Evolutionary conservation across 2,888 invertebrate genomes (phyloP), one percentile per base, ranked within the genome.

Genomic region (Dysmachus trigonus): DNA sequence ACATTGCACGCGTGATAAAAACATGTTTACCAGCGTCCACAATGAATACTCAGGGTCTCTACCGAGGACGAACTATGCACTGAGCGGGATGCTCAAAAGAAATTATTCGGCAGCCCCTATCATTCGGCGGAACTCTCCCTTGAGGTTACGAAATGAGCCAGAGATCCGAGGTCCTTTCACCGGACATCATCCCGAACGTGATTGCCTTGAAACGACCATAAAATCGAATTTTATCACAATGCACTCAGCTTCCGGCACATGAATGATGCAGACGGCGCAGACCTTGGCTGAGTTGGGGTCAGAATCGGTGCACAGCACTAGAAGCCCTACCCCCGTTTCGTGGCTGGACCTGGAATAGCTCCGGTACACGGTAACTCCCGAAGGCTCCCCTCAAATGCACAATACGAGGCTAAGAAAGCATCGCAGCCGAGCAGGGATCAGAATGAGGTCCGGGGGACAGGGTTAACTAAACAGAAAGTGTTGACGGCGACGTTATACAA

Each of bases 181-280:
- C 62, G 62, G 62, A 62, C 62, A 62, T 62, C 62, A 22, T 77
- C 30, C 47, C 22, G 22, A 8, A 8, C 18, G 62, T n/a, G 18
- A 62, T 62, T 81, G 31, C 53, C 53, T 22, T 81, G 53, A 81
- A 81, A 81, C 53, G 30, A 62, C 53, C 81, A 53, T 81, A 81
- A 81, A 81, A 81, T 81, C 62, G 81, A 81, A 22, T 81, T 81
- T 81, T 33, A 53, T 53, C 81, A 81, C 81, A 81, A 81, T 81
- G 81, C 81, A 81, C 81, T 81, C 81, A 81, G 81, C 81, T 53
- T 81, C 81, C 81, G 81, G 76, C 13, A 47, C 30, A 27, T 81
- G 81, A 27, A 38, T 33, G 30, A 62, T 53, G 35, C 73, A 73
- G 18, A 10, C 31, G 31, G 30, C 30, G 5, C 33, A n/a, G 73